Conservation (phyloP, 2,888 invertebrate species). For the Anthophora plumipes region DNA sequence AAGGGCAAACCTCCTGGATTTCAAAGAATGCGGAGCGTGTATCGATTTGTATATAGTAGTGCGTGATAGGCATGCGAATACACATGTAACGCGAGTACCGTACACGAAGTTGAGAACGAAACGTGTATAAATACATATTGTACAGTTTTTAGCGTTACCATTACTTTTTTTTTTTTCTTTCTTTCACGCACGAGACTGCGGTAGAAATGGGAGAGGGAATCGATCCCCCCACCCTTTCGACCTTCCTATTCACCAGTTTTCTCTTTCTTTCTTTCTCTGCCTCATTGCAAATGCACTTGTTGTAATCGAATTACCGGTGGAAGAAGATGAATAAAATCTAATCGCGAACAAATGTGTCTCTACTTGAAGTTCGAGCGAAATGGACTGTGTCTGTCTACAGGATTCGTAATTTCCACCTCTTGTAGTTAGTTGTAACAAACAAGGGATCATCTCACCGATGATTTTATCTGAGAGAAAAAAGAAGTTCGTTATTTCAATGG, state of each 20-base stretch:
- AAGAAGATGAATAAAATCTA: constrained; percentile 26
- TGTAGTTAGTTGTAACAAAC: background rate
- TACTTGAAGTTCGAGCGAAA: constrained; percentile 7
- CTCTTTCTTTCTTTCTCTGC: background rate
- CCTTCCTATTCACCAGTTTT: background rate
- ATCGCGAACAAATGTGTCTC: constrained; percentile 21
- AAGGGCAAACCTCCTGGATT: constrained; percentile 22
- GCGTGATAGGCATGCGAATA: constrained; percentile 16
- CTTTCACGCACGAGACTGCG: constrained; percentile 17
- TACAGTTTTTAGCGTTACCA: constrained; percentile 47
- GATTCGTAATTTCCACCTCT: constrained; percentile 7
- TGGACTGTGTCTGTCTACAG: background rate
- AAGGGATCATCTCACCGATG: background rate
- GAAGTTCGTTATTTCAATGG: background rate
- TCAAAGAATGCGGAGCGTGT: constrained; percentile 19
- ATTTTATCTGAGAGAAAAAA: background rate
- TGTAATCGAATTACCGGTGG: constrained; percentile 10
- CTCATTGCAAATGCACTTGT: background rate
- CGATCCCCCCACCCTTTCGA: background rate
- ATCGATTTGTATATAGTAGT: constrained; percentile 42
- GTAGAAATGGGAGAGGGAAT: background rate
- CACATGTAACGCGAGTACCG: constrained; percentile 32
- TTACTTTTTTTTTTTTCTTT: constrained; percentile 31
- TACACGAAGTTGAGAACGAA: constrained; percentile 12
- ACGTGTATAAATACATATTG: constrained; percentile 45